Conservation (phyloP, 1,140 invertebrate species). For the Drosophila cardini region DNA sequence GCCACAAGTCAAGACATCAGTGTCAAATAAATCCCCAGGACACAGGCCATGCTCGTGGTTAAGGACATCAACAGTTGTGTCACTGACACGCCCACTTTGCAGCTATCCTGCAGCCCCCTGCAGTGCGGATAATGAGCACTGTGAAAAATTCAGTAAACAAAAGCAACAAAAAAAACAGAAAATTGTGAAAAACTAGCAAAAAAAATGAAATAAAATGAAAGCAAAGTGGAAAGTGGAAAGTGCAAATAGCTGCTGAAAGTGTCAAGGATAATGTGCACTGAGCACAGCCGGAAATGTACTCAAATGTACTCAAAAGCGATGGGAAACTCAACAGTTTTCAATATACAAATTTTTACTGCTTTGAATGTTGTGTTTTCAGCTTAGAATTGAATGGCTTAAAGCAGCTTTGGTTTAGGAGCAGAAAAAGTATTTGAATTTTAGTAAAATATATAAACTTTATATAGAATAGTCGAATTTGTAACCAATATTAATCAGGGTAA, state of each 20-base stretch:
- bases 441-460: background rate
- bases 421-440: background rate
- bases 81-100: slow-evolving; percentile 42
- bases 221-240: slow-evolving; percentile 33
- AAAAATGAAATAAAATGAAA: slow-evolving; percentile 33
- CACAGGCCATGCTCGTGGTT: background rate
- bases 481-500: no score
- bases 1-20: slow-evolving; percentile 44
- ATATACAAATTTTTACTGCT: background rate
- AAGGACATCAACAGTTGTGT: slow-evolving; percentile 37
- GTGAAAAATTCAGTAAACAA: slow-evolving; percentile 74
- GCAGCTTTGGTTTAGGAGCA: no score
- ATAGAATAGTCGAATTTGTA: no score
- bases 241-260: slow-evolving; percentile 63
- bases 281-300: slow-evolving; percentile 51
- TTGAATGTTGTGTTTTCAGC: background rate
- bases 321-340: background rate
- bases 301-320: background rate
- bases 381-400: background rate
- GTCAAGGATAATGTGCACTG: slow-evolving; percentile 65
- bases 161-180: slow-evolving; percentile 11
- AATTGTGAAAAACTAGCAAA: slow-evolving; percentile 5
- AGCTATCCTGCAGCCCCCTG: background rate
- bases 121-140: slow-evolving; percentile 65
- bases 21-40: slow-evolving; percentile 38